Evolutionary conservation across 2,113 vertebrate genomes (phyloP), one percentile per base, ranked within the genome.

Genomic region (Pardalotus punctatus): DNA sequence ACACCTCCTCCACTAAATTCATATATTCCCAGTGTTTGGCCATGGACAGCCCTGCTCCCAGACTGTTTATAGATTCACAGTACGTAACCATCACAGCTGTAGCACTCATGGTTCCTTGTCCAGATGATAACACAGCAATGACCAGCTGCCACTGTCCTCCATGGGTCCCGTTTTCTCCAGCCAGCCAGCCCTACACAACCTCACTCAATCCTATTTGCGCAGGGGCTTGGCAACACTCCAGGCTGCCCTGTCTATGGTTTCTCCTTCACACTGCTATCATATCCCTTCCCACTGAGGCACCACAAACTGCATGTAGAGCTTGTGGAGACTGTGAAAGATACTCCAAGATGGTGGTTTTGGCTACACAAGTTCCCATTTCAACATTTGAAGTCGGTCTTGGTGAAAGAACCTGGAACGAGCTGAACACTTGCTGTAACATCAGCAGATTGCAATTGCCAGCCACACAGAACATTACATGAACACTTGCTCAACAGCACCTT

Each of bases 101-200:
- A 43, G 36, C 16, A n/a, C 16, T 58, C 14, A 6, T 28, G 16
- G 60, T 69, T 43, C 8, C 74, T 72, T 69, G 50, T 12, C 19
- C 22, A 31, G 16, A 35, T 47, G 18, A 29, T 21, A 61, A 28
- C 1, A 1, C 33, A 58, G 48, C 31, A 58, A 23, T 38, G 38
- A 53, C 21, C 22, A 80, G 21, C 40, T 79, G 28, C 12, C 29
- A 11, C 28, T 40, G 19, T 54, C 20, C 35, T 53, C 10, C 42
- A 17, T 1, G 24, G 8, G 5, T 58, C 14, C 12, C 1, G 0
- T 36, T 54, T 25, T 31, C 15, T 45, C 23, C 31, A 10, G 33
- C 35, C 78, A 40, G 38, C 35, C 61, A 35, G 70, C 11, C 19
- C 20, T 24, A 1, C 7, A 12, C 10, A n/a, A 40, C 35, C 27